Conservation (phyloP, 2,797 vertebrate genomes). For the Coracias cyanogaster region DNA sequence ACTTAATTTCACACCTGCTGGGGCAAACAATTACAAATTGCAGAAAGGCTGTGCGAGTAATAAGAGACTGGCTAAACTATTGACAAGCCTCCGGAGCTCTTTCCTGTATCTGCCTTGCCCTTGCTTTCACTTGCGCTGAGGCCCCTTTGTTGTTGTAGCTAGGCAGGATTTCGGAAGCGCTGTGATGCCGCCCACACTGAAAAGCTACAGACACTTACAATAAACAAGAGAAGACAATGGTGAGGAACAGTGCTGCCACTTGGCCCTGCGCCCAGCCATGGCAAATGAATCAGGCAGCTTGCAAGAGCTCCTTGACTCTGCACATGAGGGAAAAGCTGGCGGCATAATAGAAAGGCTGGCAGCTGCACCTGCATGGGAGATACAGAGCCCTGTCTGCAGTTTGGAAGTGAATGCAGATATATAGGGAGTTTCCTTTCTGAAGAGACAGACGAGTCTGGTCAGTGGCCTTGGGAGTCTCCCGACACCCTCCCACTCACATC, state of each 20-base stretch:
- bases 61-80: neutral
- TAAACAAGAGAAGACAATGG: neutral
- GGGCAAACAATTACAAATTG: neutral
- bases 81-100: neutral
- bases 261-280: neutral
- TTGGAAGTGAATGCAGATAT: neutral
- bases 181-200: neutral
- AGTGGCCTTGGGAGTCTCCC: neutral
- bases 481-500: neutral
- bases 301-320: neutral
- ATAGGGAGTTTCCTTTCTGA: neutral
- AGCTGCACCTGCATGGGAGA: neutral
- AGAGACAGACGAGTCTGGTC: neutral
- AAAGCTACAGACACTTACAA: neutral
- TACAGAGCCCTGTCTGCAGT: neutral
- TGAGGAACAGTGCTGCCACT: neutral
- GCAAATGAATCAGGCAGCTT: neutral
- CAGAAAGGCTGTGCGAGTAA: neutral
- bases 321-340: neutral
- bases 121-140: neutral
- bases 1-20: slow-evolving; percentile 6
- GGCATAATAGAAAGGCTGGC: neutral
- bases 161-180: neutral
- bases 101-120: neutral
- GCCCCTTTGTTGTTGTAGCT: neutral